A percentile compares a stretch with the other conserved stretches of the same genome.
Evolutionary conservation across 1,140 invertebrate genomes (phyloP).

Genomic region (Aphis craccivora): DNA sequence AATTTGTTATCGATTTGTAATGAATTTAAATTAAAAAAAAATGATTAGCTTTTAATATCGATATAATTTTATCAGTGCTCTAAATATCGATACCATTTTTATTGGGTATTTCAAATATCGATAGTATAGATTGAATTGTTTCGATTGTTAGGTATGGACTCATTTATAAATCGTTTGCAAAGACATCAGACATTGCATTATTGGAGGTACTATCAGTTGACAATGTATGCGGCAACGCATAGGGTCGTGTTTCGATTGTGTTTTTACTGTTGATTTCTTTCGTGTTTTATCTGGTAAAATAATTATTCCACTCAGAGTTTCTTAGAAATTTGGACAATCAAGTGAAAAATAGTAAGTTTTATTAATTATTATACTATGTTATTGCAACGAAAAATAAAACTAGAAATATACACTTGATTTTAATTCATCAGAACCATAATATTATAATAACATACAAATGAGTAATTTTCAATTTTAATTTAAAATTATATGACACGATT

Average conservation of each 20-base stretch:
- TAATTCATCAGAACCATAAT: not conserved
- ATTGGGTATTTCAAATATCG: not conserved
- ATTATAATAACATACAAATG: not conserved
- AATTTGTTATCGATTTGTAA: not conserved
- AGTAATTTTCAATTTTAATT: not conserved
- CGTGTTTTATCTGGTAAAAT: slow-evolving; percentile 9
- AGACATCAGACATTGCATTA: not conserved
- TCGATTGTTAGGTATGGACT: slow-evolving; percentile 8
- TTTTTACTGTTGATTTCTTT: not conserved
- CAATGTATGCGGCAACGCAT: not conserved
- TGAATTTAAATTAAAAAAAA: not conserved
- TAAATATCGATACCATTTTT: not conserved
- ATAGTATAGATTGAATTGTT: slow-evolving; percentile 24
- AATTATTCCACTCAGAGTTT: not conserved
- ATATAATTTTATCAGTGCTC: not conserved
- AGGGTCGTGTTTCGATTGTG: not conserved
- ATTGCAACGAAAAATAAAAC: not conserved
- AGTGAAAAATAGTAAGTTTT: slow-evolving; percentile 31
- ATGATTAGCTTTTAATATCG: not conserved
- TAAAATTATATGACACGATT: not conserved
- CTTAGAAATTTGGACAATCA: not conserved
- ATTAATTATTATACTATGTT: too few relatives aligned
- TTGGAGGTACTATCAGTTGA: not conserved
- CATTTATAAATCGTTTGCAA: slow-evolving; percentile 47
- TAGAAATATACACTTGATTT: not conserved